Percentiles rank a stretch among this genome's conserved stretches.
Evolutionary conservation across 2,113 vertebrate species (phyloP).

Genomic region (Cyprinodon brontotheroides): DNA sequence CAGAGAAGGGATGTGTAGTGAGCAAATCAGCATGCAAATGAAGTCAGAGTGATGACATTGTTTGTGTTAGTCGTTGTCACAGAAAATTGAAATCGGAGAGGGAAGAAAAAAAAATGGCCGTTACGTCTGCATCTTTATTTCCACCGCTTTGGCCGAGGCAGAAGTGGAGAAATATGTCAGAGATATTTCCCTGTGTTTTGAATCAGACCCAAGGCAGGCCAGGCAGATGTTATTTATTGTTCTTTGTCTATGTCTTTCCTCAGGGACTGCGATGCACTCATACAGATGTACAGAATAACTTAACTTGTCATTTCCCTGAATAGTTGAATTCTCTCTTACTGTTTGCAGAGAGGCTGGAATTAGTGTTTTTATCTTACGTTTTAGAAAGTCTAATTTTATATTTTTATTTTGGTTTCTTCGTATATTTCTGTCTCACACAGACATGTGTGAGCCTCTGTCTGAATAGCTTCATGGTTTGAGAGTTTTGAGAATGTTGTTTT

Average conservation of each 20-base stretch:
- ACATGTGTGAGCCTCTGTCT: conserved; percentile 5
- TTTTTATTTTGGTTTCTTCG: neutral
- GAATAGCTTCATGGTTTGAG: conserved; percentile 2
- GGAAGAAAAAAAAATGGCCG: conserved; percentile 28
- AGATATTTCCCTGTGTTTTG: conserved; percentile 64
- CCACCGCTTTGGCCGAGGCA: conserved; percentile 42
- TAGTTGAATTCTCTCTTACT: conserved; percentile 19
- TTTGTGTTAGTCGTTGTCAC: conserved; percentile 68
- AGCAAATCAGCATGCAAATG: conserved; percentile 67
- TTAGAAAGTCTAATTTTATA: conserved; percentile 10
- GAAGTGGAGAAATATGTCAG: conserved; percentile 66
- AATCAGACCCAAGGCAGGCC: conserved; percentile 63
- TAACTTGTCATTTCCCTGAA: conserved; percentile 38
- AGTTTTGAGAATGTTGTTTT: conserved; percentile 40
- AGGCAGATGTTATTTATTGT: conserved; percentile 79
- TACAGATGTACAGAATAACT: conserved; percentile 74
- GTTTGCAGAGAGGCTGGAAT: neutral
- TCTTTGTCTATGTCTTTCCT: conserved; percentile 73
- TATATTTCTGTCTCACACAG: neutral
- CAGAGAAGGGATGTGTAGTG: conserved; percentile 39
- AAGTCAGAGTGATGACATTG: conserved; percentile 67
- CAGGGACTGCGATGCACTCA: conserved; percentile 60
- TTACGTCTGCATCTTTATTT: conserved; percentile 60
- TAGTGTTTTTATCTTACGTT: conserved; percentile 1
- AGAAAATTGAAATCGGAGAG: conserved; percentile 57